Percentiles rank a stretch among this genome's conserved stretches.
phyloP scores from a whole-genome alignment of 2,888 invertebrate genomes.

The Lacanobia wlatinum region DNA sequence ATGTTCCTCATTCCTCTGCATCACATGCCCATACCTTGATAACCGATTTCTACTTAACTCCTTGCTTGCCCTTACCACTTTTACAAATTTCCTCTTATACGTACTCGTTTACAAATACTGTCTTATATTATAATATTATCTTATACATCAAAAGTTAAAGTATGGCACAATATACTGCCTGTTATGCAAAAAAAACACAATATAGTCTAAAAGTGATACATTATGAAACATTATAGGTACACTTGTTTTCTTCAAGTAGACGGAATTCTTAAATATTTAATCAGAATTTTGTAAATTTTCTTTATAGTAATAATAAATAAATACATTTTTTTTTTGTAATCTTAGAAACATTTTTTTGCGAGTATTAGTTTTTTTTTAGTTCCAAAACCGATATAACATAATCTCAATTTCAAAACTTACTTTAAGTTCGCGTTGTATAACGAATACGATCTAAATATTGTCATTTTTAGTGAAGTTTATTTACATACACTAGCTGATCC shows the following conservation, averaged over 20 bases:
- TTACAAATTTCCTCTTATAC: neutral
- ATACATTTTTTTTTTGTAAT: neutral
- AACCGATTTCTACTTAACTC: neutral
- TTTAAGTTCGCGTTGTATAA: slow-evolving; percentile 18
- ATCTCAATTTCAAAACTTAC: neutral
- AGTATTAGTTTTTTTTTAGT: neutral
- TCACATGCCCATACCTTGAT: neutral
- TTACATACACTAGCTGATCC: neutral
- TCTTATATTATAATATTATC: neutral
- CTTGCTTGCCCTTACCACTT: neutral
- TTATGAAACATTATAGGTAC: no score
- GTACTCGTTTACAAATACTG: neutral
- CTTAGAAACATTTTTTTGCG: no score
- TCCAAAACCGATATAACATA: neutral
- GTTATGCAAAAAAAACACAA: no score
- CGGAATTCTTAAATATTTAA: no score
- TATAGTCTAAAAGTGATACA: no score
- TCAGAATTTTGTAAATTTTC: no score
- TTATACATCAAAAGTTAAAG: neutral
- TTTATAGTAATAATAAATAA: neutral
- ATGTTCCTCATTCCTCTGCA: neutral
- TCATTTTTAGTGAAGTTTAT: neutral
- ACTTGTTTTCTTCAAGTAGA: no score
- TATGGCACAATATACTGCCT: neutral
- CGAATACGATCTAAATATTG: slow-evolving; percentile 24